phyloP scores from a whole-genome alignment of 2,113 vertebrate species.

The Phylloscopus trochiloides region DNA sequence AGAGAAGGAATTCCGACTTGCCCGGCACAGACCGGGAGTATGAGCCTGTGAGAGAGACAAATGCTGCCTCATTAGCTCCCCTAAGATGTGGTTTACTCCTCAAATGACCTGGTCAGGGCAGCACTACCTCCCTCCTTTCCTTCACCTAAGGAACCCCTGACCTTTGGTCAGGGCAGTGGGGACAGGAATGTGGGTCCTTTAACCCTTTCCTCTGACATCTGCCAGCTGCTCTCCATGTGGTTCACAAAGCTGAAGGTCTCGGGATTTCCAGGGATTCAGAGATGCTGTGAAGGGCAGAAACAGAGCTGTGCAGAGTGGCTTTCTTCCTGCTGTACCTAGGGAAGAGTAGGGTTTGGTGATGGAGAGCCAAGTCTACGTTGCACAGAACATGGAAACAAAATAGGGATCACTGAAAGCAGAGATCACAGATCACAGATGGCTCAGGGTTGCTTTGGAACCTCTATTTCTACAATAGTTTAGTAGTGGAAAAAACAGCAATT shows the following conservation, averaged over 20 bases:
- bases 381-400: neutral
- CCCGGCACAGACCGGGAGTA: slow-evolving; percentile 49
- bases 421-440: neutral
- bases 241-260: neutral
- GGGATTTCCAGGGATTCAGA: neutral
- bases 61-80: slow-evolving; percentile 51
- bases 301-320: neutral
- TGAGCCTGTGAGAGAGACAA: slow-evolving; percentile 31
- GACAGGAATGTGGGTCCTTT: slow-evolving; percentile 61
- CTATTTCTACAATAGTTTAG: neutral
- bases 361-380: fast-evolving
- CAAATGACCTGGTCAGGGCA: slow-evolving; percentile 42
- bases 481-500: neutral
- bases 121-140: slow-evolving; percentile 61
- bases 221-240: neutral
- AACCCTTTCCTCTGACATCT: slow-evolving; percentile 17
- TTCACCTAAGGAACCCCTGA: slow-evolving; percentile 58
- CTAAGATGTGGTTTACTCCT: slow-evolving; percentile 52
- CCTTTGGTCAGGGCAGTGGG: slow-evolving; percentile 47
- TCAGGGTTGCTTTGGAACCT: neutral
- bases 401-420: fast-evolving
- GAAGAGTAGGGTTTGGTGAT: neutral
- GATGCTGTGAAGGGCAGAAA: neutral
- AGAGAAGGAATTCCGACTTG: slow-evolving; percentile 68
- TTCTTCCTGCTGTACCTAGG: neutral